Conservation (phyloP, 2,888 invertebrate species). For the Tetropium fuscum region DNA sequence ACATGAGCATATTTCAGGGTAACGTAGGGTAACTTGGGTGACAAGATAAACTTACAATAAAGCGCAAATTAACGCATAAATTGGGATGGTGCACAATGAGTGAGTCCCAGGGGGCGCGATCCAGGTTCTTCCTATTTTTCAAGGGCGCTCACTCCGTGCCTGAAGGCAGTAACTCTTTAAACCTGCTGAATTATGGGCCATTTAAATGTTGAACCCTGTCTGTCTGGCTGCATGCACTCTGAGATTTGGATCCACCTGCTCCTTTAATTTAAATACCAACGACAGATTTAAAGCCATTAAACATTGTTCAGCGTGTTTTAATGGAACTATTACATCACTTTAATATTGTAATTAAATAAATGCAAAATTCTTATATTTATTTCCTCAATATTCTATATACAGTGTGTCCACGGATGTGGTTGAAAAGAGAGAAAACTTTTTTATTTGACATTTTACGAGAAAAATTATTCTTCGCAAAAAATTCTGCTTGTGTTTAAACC, state of each 20-base stretch:
- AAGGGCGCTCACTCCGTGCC: constrained; percentile 44
- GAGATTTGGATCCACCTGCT: constrained; percentile 48
- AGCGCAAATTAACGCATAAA: constrained; percentile 54
- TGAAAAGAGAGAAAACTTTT: too few relatives aligned
- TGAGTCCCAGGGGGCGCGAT: constrained; percentile 40
- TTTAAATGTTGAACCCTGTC: constrained; percentile 45
- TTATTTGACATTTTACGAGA: too few relatives aligned
- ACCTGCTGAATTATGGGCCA: constrained; percentile 47
- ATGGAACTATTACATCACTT: too few relatives aligned
- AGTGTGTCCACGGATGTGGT: too few relatives aligned
- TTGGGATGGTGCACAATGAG: constrained; percentile 42
- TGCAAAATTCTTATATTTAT: too few relatives aligned
- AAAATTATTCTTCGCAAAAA: too few relatives aligned
- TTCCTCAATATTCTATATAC: too few relatives aligned
- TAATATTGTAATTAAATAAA: too few relatives aligned
- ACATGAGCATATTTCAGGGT: constrained; percentile 55
- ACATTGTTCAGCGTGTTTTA: too few relatives aligned
- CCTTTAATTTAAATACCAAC: constrained; percentile 47
- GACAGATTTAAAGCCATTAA: constrained; percentile 39
- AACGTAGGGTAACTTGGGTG: constrained; percentile 55
- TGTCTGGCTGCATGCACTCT: constrained; percentile 39
- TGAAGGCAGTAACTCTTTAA: constrained; percentile 41
- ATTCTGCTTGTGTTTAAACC: too few relatives aligned
- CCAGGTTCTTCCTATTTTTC: constrained; percentile 48
- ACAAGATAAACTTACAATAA: constrained; percentile 55